Percentiles rank a stretch among this genome's conserved stretches.
Conservation (phyloP, 2,888 invertebrate genomes). For the Cheilosia pagana region DNA sequence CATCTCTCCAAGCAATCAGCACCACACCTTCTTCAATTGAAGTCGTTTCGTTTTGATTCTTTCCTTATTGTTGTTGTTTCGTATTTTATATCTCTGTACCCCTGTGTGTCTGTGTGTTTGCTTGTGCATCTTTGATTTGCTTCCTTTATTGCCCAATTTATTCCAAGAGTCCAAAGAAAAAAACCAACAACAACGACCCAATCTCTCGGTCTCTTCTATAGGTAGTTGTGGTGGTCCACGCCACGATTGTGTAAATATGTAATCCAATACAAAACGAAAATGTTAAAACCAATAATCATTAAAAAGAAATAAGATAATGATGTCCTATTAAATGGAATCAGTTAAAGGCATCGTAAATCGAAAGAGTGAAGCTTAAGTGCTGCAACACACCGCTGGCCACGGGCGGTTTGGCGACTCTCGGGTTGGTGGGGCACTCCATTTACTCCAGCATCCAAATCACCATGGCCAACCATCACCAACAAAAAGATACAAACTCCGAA, state of each 20-base stretch:
- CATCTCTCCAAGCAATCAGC: conserved; percentile 12
- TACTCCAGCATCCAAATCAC: conserved; percentile 36
- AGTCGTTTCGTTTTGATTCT: conserved; percentile 20
- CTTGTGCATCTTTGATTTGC: conserved; percentile 51
- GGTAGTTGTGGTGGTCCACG: not conserved
- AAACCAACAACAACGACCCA: not conserved
- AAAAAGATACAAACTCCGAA: conserved; percentile 10
- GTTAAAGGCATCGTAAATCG: conserved; percentile 74
- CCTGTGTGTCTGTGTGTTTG: not conserved
- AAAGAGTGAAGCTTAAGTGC: conserved; percentile 65
- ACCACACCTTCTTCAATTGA: conserved; percentile 43
- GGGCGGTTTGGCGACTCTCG: not conserved
- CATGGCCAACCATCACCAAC: conserved; percentile 8
- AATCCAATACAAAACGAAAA: conserved; percentile 69
- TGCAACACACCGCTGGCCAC: conserved; percentile 36
- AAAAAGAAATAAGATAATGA: conserved; percentile 74
- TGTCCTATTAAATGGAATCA: conserved; percentile 74
- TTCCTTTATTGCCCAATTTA: conserved; percentile 59
- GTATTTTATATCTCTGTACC: conserved; percentile 5
- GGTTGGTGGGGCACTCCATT: conserved; percentile 28
- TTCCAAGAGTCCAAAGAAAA: conserved; percentile 21
- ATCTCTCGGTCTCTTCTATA: not conserved
- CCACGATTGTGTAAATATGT: conserved; percentile 58
- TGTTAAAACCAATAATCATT: conserved; percentile 73
- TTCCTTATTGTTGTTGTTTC: conserved; percentile 39